Percentiles rank a stretch among this genome's conserved stretches.
phyloP scores from a whole-genome alignment of 2,888 invertebrate genomes.

The Dioctria linearis region DNA sequence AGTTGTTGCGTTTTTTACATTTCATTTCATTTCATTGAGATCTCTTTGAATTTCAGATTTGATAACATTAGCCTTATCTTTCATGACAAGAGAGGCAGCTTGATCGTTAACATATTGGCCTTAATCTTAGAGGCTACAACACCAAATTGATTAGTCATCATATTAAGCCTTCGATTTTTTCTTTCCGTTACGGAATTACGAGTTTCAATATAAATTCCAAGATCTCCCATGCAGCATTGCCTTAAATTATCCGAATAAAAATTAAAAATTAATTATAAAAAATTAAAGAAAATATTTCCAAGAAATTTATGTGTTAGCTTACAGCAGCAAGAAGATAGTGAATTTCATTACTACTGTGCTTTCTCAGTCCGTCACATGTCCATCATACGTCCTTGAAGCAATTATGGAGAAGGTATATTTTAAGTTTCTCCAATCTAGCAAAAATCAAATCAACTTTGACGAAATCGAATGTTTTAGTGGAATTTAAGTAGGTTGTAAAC shows the following conservation, averaged over 20 bases:
- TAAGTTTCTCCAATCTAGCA: no score
- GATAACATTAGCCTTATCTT: not conserved
- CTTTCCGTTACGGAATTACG: not conserved
- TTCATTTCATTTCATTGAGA: constrained; percentile 13
- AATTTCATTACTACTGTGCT: constrained; percentile 48
- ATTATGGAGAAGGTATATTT: no score
- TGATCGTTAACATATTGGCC: not conserved
- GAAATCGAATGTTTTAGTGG: no score
- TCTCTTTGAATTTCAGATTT: not conserved
- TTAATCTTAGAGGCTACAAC: constrained; percentile 9
- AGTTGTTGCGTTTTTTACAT: no score
- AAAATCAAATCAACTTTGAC: no score
- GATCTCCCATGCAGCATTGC: not conserved
- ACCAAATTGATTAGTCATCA: not conserved
- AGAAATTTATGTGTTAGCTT: constrained; percentile 10
- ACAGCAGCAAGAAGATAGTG: constrained; percentile 51
- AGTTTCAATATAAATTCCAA: no score
- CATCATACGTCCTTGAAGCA: no score
- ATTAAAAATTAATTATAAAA: no score
- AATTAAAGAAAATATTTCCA: not conserved
- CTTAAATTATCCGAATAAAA: not conserved
- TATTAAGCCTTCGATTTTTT: constrained; percentile 5
- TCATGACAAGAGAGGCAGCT: not conserved
- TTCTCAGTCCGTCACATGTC: no score
- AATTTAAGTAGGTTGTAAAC: no score